Conservation (phyloP, 2,888 invertebrate species). For the Podabrus alpinus region DNA sequence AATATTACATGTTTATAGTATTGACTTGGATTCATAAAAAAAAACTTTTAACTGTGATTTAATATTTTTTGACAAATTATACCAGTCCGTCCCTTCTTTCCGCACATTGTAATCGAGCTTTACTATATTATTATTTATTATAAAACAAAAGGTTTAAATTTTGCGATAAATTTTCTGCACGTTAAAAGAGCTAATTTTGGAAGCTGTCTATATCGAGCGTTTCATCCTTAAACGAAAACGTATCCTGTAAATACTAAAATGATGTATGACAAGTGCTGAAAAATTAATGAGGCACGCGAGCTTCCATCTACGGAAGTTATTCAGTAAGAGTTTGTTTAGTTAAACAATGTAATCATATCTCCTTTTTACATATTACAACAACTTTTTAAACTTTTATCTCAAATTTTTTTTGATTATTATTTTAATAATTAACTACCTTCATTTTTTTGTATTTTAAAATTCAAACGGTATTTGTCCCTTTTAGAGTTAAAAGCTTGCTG, state of each 20-base stretch:
- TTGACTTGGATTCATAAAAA: no score
- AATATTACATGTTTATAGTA: no score
- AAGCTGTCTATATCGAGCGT: constrained; percentile 10
- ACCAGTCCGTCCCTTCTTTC: not conserved
- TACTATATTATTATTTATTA: not conserved
- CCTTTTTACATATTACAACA: not conserved
- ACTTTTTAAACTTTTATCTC: not conserved
- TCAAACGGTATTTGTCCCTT: not conserved
- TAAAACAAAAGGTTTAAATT: not conserved
- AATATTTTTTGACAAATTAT: no score
- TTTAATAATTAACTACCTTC: not conserved
- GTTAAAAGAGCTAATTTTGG: constrained; percentile 6
- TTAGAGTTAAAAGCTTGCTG: not conserved
- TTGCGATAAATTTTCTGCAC: not conserved
- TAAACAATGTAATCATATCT: constrained; percentile 22
- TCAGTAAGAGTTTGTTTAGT: constrained; percentile 18
- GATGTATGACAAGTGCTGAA: constrained; percentile 12
- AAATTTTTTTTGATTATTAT: not conserved
- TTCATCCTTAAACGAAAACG: constrained; percentile 7
- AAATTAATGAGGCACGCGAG: constrained; percentile 25
- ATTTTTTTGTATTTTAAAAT: not conserved
- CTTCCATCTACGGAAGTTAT: constrained; percentile 7
- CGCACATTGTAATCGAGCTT: not conserved
- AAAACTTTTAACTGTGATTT: no score
- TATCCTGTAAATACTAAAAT: constrained; percentile 16